Base-by-base conservation (phyloP, 2,797 vertebrate species). In the Tangara arthus region DNA sequence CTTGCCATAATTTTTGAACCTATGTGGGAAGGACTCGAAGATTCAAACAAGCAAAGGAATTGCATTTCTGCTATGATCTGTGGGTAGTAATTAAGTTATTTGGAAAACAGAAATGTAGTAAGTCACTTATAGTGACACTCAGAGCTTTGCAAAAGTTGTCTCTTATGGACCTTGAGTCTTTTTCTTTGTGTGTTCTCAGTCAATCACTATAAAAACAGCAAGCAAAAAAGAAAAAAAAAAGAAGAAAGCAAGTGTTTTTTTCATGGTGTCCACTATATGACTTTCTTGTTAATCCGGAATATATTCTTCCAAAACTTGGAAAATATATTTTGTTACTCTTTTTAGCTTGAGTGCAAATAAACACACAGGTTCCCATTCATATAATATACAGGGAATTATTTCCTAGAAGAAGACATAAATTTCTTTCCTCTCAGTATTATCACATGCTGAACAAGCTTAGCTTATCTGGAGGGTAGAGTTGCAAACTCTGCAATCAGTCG, bases 31-130 rank as follows among this genome's bases (percentile, higher is more conserved):
- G 37, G 61, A 68, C 35, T 41, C 68, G 34, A 37, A 78, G 88
- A 89, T 91, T 96, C 66, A 77, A 65, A 63, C 15, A 57, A 88
- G 17, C 35, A 78, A 93, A 93, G 91, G 34, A 94, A 63, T 75
- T 82, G 34, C 52, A 90, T 66, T 92, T 26, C 23, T 95, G 21
- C 46, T 90, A 65, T 76, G 16, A 82, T 42, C 41, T 92, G 46
- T 32, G 19, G 94, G 81, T 82, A 91, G 44, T 68, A 96, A 41
- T 47, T 23, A 82, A 71, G 32, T 61, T 97, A 84, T 75, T 87
- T 75, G 90, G 42, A 80, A 96, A 91, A 93, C 28, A 89, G 35
- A 59, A 78, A n/a, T 4, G 2, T 20, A 93, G 28, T 15, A 22
- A 82, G 7, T 41, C 16, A 41, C 46, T 65, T 16, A 27, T 37